phyloP scores from a whole-genome alignment of 2,888 invertebrate species.

The Charanyca ferruginea region DNA sequence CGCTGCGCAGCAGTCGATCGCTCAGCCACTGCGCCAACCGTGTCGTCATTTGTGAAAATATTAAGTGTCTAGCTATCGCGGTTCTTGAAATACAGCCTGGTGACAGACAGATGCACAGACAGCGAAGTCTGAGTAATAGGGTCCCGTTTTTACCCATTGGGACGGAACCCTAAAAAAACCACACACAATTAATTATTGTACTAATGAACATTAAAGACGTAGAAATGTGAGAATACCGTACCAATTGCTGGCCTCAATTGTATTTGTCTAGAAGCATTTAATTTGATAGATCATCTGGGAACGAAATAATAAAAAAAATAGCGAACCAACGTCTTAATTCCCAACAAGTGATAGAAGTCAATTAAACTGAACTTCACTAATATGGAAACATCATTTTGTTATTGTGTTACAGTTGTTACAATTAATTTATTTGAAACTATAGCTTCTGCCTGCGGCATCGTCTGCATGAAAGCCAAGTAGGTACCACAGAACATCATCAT shows the following conservation, averaged over 20 bases:
- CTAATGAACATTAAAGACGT: not conserved
- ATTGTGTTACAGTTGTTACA: not conserved
- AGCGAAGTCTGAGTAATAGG: no score
- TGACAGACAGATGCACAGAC: no score
- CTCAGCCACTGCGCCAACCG: no score
- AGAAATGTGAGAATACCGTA: not conserved
- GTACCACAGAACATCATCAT: no score
- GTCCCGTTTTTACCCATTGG: no score
- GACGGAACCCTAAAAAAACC: not conserved
- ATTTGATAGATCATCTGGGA: constrained; percentile 22
- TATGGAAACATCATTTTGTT: constrained; percentile 1
- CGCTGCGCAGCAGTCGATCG: no score
- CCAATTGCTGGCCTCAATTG: constrained; percentile 30
- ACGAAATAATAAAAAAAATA: constrained; percentile 19
- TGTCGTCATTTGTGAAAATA: no score
- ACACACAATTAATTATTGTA: not conserved
- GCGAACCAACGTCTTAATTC: constrained; percentile 13
- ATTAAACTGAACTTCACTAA: constrained; percentile 18
- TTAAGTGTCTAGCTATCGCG: no score
- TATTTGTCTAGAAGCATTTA: constrained; percentile 4
- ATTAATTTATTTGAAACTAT: not conserved
- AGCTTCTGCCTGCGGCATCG: not conserved
- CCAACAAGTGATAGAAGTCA: constrained; percentile 36
- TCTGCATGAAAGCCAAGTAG: no score
- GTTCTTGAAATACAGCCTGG: no score